Evolutionary conservation across 2,888 invertebrate genomes (phyloP).

Genomic region (Bhutanitis thaidina): DNA sequence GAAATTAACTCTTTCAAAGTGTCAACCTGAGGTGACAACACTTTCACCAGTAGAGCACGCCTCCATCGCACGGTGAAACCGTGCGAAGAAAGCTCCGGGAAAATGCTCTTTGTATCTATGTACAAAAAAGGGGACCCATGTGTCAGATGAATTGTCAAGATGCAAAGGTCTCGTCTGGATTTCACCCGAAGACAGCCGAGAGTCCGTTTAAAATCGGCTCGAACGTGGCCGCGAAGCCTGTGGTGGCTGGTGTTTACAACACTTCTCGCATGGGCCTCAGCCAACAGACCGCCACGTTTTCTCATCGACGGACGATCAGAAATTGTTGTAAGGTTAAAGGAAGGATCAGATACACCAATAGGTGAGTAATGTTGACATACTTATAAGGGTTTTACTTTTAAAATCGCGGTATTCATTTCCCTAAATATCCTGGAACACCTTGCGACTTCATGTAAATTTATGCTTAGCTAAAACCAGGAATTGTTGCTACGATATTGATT

Average conservation of each 20-base stretch:
- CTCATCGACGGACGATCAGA: conserved; percentile 93
- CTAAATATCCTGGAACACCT: too few species aligned
- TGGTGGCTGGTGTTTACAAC: conserved; percentile 35
- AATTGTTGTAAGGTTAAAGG: conserved; percentile 93
- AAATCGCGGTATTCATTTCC: too few species aligned
- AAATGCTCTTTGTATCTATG: conserved; percentile 58
- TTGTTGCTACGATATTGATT: too few species aligned
- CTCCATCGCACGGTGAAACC: conserved; percentile 62
- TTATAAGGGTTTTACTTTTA: too few species aligned
- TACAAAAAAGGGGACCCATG: conserved; percentile 42
- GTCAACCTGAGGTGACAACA: conserved; percentile 52
- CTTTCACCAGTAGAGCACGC: conserved; percentile 61
- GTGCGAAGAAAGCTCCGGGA: conserved; percentile 59
- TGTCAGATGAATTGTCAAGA: conserved; percentile 62
- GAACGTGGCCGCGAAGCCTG: conserved; percentile 27
- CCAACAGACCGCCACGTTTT: conserved; percentile 92
- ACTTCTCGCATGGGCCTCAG: conserved; percentile 28
- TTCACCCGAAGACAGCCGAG: conserved; percentile 38
- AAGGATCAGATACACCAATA: conserved; percentile 91
- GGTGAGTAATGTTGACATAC: conserved; percentile 79
- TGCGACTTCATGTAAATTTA: too few species aligned
- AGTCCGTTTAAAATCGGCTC: conserved; percentile 65
- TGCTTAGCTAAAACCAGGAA: too few species aligned
- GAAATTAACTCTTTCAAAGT: conserved; percentile 45
- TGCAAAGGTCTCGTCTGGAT: conserved; percentile 38